phyloP scores from a whole-genome alignment of 1,140 invertebrate genomes.

The Hylaeus anthracinus region DNA sequence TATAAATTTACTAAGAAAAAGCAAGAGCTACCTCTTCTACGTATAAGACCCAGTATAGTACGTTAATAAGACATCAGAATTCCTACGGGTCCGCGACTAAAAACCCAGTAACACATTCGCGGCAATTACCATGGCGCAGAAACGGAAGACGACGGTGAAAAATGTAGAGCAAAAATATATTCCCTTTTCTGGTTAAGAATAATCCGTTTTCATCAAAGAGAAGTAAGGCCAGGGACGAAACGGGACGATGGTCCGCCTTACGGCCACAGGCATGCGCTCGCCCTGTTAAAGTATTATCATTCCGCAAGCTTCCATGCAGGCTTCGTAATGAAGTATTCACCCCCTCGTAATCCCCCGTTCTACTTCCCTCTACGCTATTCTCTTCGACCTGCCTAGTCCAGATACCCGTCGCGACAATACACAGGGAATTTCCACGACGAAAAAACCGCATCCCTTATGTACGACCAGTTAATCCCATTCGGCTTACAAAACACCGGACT shows the following conservation, averaged over 20 bases:
- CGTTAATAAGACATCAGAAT: constrained; percentile 7
- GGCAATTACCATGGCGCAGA: constrained; percentile 42
- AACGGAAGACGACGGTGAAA: neutral
- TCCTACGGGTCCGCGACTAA: neutral
- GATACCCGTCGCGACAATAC: constrained; percentile 41
- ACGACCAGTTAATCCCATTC: constrained; percentile 19
- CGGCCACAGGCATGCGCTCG: constrained; percentile 35
- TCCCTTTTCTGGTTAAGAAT: constrained; percentile 57
- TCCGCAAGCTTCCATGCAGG: constrained; percentile 56
- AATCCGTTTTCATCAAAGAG: constrained; percentile 40
- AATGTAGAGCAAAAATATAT: constrained; percentile 47
- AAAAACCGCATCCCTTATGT: constrained; percentile 16
- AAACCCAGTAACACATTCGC: constrained; percentile 34
- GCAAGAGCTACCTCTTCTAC: too few species aligned
- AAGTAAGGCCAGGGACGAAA: neutral
- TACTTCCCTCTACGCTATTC: constrained; percentile 55
- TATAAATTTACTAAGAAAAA: too few species aligned
- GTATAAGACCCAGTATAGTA: too few species aligned
- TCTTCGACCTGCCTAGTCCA: constrained; percentile 40
- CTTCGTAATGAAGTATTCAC: constrained; percentile 67
- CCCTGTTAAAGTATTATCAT: constrained; percentile 66
- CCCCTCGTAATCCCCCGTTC: constrained; percentile 61
- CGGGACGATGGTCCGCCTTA: constrained; percentile 25
- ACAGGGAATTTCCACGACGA: constrained; percentile 15
- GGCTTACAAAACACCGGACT: neutral